Percentiles rank a stretch among this genome's conserved stretches.
These are phyloP conservation scores for Eubasilissa regina DNA, from an alignment of 1,140 invertebrate genomes.

Conservation along the genomic window DNA sequence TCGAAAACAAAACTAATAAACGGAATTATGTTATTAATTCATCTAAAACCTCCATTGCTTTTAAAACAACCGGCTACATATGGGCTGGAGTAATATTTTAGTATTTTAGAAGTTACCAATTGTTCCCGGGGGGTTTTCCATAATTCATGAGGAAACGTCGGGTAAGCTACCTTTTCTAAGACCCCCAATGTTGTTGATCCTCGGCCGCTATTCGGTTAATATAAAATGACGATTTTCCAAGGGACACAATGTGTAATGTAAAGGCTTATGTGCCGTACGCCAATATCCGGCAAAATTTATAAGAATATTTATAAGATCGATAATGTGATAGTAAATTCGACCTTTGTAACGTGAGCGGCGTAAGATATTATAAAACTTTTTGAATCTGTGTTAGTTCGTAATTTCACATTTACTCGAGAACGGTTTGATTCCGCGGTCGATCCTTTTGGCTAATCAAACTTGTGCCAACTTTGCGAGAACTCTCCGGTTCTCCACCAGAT, in stretches of 20 bases:
- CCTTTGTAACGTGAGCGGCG: background rate
- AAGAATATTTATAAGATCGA: background rate
- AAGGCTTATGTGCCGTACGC: constrained; percentile 25
- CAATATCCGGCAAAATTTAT: constrained; percentile 7
- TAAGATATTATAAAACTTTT: background rate
- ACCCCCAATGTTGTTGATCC: constrained; percentile 31
- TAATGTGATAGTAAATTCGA: background rate
- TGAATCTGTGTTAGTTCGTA: background rate
- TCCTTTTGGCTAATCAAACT: constrained; percentile 38
- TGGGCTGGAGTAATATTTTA: constrained; percentile 35
- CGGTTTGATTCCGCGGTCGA: constrained; percentile 3
- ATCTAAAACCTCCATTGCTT: constrained; percentile 22
- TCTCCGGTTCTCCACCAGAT: constrained; percentile 9
- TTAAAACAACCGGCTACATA: constrained; percentile 34
- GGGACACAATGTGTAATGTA: constrained; percentile 30
- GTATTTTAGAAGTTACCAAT: constrained; percentile 41
- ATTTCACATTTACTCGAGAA: background rate
- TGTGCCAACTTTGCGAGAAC: background rate
- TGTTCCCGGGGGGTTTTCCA: constrained; percentile 26
- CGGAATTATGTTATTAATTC: constrained; percentile 22
- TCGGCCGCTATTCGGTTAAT: constrained; percentile 35
- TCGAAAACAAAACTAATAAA: background rate
- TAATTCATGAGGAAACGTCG: constrained; percentile 45
- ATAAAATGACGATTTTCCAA: constrained; percentile 43
- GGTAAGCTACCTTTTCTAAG: constrained; percentile 41